Percentiles rank a stretch among this genome's conserved stretches.
phyloP scores from a whole-genome alignment of 2,888 invertebrate genomes.

The Lasius platythorax region DNA sequence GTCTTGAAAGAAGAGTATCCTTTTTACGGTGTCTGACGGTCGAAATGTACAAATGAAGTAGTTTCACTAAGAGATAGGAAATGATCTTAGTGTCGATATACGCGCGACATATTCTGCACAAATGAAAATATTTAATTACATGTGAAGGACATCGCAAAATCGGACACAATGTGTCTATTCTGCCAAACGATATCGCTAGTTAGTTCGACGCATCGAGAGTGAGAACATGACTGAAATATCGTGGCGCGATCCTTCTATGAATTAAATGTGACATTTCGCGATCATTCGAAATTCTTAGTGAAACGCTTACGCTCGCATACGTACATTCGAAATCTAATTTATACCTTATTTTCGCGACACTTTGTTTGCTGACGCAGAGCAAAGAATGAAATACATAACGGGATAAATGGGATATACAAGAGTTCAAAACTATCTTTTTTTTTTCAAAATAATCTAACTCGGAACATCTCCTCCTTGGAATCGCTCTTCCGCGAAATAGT shows the following conservation, averaged over 20 bases:
- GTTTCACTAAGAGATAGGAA: conserved; percentile 32
- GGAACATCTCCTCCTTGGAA: conserved; percentile 38
- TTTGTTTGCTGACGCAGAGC: not conserved
- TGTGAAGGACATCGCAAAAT: conserved; percentile 3
- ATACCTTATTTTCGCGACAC: conserved; percentile 2
- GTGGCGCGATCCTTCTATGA: not conserved
- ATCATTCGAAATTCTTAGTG: conserved; percentile 2
- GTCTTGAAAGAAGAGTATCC: conserved; percentile 59
- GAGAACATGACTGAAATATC: conserved; percentile 2
- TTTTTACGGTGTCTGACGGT: conserved; percentile 62
- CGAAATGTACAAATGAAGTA: conserved; percentile 58
- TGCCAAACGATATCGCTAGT: not conserved
- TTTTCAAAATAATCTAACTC: conserved; percentile 26
- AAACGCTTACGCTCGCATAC: not conserved
- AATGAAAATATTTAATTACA: conserved; percentile 32
- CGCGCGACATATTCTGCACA: not conserved
- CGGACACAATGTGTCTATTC: not conserved
- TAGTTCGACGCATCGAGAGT: not conserved
- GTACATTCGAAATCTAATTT: conserved; percentile 11
- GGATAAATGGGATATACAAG: conserved; percentile 2
- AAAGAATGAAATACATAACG: not conserved
- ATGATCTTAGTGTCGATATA: not conserved
- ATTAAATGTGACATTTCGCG: conserved; percentile 4
- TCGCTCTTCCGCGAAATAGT: conserved; percentile 67
- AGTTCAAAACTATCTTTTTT: conserved; percentile 28